A percentile compares a stretch with the other conserved stretches of the same genome.
Evolutionary conservation across 2,797 vertebrate genomes (phyloP).

Genomic region (Zenarchopterus dispar): DNA sequence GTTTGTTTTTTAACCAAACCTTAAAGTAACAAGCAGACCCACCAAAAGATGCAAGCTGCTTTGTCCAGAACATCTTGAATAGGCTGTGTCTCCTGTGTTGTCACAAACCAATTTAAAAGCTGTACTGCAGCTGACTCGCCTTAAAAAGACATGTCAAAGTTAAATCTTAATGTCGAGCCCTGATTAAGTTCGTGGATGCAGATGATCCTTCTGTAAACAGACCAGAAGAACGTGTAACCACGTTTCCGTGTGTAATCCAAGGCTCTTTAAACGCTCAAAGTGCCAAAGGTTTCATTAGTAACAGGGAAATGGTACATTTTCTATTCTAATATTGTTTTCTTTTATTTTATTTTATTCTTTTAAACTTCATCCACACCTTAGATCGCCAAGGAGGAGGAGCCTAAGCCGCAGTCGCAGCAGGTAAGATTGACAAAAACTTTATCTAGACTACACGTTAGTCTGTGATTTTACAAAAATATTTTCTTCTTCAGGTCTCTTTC

Average conservation of each 20-base stretch:
- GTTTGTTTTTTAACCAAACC: background rate
- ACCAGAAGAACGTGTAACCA: conserved; percentile 51
- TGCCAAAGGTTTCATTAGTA: conserved; percentile 46
- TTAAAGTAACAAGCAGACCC: background rate
- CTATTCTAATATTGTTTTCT: conserved; percentile 28
- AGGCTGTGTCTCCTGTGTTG: background rate
- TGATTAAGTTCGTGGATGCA: conserved; percentile 59
- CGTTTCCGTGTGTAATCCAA: conserved; percentile 41
- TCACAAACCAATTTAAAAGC: background rate
- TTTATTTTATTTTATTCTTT: conserved; percentile 20
- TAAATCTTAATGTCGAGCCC: conserved; percentile 64
- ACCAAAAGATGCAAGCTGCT: background rate
- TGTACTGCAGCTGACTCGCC: background rate
- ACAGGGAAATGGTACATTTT: conserved; percentile 11
- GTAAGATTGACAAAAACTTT: conserved; percentile 72
- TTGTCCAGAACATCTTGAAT: background rate
- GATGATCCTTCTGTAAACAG: conserved; percentile 39
- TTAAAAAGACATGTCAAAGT: background rate
- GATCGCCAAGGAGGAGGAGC: conserved; percentile 94
- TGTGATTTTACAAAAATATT: background rate
- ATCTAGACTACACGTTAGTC: background rate
- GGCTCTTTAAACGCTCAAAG: conserved; percentile 32
- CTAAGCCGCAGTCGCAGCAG: conserved; percentile 96
- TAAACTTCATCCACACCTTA: conserved; percentile 64
- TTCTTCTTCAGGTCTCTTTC: conserved; percentile 88